Conservation (phyloP, 2,797 vertebrate species). For the Peromyscus nudipes region DNA sequence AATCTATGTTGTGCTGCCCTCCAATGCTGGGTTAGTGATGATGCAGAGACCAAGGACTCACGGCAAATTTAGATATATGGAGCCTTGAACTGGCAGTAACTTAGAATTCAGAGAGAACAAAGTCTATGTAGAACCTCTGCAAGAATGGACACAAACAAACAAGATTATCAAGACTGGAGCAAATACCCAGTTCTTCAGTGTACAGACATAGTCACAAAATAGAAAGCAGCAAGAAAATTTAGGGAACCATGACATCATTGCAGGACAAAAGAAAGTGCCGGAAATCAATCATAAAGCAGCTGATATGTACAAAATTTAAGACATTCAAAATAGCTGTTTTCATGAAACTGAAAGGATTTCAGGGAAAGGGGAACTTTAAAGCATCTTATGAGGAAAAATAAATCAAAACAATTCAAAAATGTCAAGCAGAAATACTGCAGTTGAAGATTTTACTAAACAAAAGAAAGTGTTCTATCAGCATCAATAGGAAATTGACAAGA, state of each 20-base stretch:
- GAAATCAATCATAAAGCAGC: not conserved
- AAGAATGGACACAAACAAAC: not conserved
- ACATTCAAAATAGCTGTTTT: not conserved
- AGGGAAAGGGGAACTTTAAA: not conserved
- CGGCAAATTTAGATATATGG: not conserved
- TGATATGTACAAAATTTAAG: not conserved
- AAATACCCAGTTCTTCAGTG: not conserved
- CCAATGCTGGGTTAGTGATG: not conserved
- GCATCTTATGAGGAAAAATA: not conserved
- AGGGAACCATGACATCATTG: not conserved
- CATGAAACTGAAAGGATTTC: not conserved
- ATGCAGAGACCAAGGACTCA: not conserved
- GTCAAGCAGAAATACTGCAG: not conserved
- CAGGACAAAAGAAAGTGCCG: not conserved
- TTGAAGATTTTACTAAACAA: not conserved
- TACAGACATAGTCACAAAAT: not conserved
- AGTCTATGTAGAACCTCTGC: not conserved
- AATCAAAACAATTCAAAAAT: not conserved
- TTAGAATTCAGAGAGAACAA: not conserved
- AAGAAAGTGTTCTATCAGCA: no score
- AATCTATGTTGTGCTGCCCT: not conserved
- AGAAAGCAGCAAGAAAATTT: not conserved
- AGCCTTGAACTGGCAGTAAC: not conserved
- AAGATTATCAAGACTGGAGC: no score
- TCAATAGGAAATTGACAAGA: not conserved